A percentile compares a stretch with the other conserved stretches of the same genome.
Evolutionary conservation across 2,797 vertebrate genomes (phyloP).

Genomic region (Xiphophorus birchmanni): DNA sequence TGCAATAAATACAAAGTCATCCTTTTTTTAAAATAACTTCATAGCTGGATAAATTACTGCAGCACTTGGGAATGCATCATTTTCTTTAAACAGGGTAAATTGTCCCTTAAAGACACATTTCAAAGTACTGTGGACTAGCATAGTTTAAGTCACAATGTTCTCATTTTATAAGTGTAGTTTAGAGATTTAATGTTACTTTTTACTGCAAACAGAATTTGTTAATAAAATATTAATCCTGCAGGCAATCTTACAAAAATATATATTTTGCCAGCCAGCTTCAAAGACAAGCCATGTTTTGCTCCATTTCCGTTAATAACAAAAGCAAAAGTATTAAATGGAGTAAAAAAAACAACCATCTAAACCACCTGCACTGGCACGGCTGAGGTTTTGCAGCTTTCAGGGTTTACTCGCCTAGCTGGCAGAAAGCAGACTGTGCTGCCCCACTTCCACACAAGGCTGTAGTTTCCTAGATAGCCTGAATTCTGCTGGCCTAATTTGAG

Average conservation of each 20-base stretch:
- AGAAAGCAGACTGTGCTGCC: constrained; percentile 42
- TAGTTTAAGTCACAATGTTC: constrained; percentile 37
- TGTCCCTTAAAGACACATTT: constrained; percentile 21
- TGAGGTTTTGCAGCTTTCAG: constrained; percentile 39
- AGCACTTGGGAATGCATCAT: background rate
- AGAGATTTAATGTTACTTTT: constrained; percentile 33
- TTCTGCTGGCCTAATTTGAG: constrained; percentile 60
- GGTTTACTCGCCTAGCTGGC: constrained; percentile 22
- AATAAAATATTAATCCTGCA: constrained; percentile 46
- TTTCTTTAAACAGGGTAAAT: constrained; percentile 20
- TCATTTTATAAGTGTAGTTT: constrained; percentile 35
- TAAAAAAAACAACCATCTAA: background rate
- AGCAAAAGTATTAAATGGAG: constrained; percentile 20
- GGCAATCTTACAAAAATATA: constrained; percentile 27
- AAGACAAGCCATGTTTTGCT: constrained; percentile 22
- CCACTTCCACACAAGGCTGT: constrained; percentile 51
- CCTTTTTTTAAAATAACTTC: background rate
- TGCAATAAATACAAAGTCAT: background rate
- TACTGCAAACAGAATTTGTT: constrained; percentile 41
- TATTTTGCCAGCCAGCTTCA: constrained; percentile 12
- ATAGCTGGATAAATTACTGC: background rate
- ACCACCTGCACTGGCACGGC: constrained; percentile 36
- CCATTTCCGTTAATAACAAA: background rate
- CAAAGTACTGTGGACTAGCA: constrained; percentile 25
- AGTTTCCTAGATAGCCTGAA: constrained; percentile 53